Conservation (phyloP, 2,888 invertebrate genomes). For the Drosophila quasianomalipes region DNA sequence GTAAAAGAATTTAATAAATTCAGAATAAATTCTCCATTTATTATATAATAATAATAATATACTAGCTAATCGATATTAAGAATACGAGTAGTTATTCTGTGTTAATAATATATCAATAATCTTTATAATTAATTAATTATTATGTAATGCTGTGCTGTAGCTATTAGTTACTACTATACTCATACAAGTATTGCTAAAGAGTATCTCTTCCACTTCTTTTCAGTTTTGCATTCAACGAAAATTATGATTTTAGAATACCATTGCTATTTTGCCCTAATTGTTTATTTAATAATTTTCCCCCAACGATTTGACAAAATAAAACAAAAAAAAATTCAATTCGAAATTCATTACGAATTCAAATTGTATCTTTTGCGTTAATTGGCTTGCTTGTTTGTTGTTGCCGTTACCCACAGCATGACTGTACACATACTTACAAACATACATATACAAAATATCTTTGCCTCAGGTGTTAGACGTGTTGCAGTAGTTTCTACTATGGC, state of each 20-base stretch:
- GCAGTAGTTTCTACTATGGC: conserved; percentile 35
- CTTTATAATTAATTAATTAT: neutral
- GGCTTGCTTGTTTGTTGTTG: conserved; percentile 71
- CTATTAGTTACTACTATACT: no score
- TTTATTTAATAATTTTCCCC: conserved; percentile 20
- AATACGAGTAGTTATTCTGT: neutral
- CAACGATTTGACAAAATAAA: conserved; percentile 27
- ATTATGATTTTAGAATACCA: neutral
- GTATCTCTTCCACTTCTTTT: no score
- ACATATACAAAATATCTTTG: conserved; percentile 36
- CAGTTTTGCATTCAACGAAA: neutral
- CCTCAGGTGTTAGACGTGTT: conserved; percentile 66
- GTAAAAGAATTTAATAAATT: neutral
- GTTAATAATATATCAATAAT: neutral
- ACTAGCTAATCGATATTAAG: neutral
- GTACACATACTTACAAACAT: conserved; percentile 9
- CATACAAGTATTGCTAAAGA: no score
- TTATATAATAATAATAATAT: neutral
- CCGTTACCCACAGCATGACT: conserved; percentile 32
- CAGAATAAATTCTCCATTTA: no score
- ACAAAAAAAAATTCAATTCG: conserved; percentile 11
- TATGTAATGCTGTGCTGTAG: no score
- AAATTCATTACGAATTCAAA: conserved; percentile 68
- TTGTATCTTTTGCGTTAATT: conserved; percentile 76
- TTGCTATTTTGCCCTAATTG: neutral